Conservation (phyloP, 1,140 invertebrate species). For the Calephelis nemesis region DNA sequence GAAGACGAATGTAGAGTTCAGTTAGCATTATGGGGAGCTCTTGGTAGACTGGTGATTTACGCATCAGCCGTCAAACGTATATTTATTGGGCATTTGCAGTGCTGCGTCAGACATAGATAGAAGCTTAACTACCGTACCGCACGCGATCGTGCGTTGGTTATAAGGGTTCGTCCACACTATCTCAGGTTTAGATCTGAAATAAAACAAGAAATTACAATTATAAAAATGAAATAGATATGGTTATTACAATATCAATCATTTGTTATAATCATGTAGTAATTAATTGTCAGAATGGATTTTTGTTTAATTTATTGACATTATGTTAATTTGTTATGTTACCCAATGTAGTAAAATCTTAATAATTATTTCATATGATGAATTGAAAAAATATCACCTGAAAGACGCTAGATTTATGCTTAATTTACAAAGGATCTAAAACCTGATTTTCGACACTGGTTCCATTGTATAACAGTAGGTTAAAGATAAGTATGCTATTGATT, state of each 20-base stretch:
- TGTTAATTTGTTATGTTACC: no score
- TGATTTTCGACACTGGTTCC: no score
- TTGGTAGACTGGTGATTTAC: constrained; percentile 42
- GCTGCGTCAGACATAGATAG: constrained; percentile 44
- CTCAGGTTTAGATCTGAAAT: constrained; percentile 31
- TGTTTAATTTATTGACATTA: no score
- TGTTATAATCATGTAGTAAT: no score
- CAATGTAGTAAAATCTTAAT: no score
- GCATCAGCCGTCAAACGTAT: constrained; percentile 45
- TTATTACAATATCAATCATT: constrained; percentile 1
- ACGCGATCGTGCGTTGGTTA: constrained; percentile 38
- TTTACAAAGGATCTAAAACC: no score
- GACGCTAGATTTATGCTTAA: no score
- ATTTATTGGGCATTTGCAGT: constrained; percentile 56
- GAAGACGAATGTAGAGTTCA: constrained; percentile 13
- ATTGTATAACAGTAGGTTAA: no score
- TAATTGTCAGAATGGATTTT: no score
- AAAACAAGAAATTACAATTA: constrained; percentile 17
- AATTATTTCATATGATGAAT: no score
- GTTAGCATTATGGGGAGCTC: constrained; percentile 24
- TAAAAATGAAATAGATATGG: constrained; percentile 1
- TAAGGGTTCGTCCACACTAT: constrained; percentile 36
- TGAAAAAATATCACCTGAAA: no score
- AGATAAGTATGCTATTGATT: no score
- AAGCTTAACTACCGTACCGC: constrained; percentile 41